A percentile compares a stretch with the other conserved stretches of the same genome.
Evolutionary conservation across 2,797 vertebrate genomes (phyloP).

Genomic region (Columba guinea): DNA sequence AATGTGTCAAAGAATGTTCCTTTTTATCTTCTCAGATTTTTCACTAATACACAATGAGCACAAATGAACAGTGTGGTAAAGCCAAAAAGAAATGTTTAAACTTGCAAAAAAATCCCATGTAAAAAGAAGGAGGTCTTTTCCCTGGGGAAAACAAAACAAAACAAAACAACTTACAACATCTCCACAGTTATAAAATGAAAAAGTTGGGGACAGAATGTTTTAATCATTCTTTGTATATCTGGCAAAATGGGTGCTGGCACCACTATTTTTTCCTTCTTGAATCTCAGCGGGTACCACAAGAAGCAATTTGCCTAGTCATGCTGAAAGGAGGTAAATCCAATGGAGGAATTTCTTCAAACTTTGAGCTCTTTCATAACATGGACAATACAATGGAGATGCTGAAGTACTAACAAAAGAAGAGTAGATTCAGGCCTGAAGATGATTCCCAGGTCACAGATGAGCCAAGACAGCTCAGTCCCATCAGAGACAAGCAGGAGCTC

Average conservation of each 20-base stretch:
- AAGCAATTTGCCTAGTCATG: neutral
- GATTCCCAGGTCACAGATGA: neutral
- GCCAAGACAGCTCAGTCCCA: neutral
- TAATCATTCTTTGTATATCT: neutral
- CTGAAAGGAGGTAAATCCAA: neutral
- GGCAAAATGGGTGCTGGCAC: neutral
- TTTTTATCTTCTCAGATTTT: slow-evolving; percentile 15
- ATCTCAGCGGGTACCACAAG: neutral
- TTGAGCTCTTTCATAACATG: neutral
- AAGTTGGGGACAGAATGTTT: neutral
- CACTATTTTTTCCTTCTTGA: neutral
- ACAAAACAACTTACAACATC: neutral
- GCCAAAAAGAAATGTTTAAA: slow-evolving; percentile 7
- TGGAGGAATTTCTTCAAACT: neutral
- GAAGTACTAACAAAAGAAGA: neutral
- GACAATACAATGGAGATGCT: neutral
- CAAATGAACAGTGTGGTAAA: slow-evolving; percentile 12
- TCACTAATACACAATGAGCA: neutral
- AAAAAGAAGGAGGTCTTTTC: neutral
- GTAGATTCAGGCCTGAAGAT: neutral
- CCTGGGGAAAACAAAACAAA: neutral
- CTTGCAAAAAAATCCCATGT: slow-evolving; percentile 9
- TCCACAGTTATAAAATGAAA: neutral
- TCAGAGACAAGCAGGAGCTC: neutral
- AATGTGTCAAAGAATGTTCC: slow-evolving; percentile 18